A percentile compares a stretch with the other conserved stretches of the same genome.
phyloP scores from a whole-genome alignment of 1,140 invertebrate species.

The Hylyphantes graminicola region DNA sequence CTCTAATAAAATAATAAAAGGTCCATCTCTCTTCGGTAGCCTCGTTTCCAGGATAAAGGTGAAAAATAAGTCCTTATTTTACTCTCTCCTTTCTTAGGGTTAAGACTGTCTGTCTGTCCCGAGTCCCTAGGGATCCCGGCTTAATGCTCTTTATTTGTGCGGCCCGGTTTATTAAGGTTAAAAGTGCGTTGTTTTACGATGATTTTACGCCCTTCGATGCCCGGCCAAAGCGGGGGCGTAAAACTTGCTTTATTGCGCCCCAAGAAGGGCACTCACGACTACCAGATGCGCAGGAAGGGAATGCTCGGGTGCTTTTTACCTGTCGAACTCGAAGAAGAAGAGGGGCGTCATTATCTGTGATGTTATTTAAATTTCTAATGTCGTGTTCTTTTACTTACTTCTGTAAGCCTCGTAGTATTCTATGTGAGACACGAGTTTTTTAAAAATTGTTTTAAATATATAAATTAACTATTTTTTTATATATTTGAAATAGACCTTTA shows the following conservation, averaged over 20 bases:
- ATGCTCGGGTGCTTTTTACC: too few relatives aligned
- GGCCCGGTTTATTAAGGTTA: constrained; percentile 60
- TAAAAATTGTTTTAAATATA: too few relatives aligned
- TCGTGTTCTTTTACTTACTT: too few relatives aligned
- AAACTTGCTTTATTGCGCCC: constrained; percentile 56
- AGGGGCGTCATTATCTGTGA: too few relatives aligned
- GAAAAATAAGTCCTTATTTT: constrained; percentile 33
- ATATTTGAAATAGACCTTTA: too few relatives aligned
- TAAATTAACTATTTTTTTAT: too few relatives aligned
- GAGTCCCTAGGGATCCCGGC: constrained; percentile 43
- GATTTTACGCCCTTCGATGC: constrained; percentile 56
- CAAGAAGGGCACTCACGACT: constrained; percentile 57
- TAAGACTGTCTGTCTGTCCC: constrained; percentile 58
- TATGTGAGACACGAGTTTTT: too few relatives aligned
- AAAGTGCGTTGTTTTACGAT: constrained; percentile 61
- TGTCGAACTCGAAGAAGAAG: too few relatives aligned
- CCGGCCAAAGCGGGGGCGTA: constrained; percentile 51
- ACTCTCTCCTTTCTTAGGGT: constrained; percentile 27
- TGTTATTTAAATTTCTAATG: too few relatives aligned
- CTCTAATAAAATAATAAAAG: too few relatives aligned
- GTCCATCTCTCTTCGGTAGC: neutral
- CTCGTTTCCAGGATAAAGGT: neutral
- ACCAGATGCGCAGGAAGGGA: constrained; percentile 14
- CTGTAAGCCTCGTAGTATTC: too few relatives aligned
- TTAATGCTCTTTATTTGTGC: constrained; percentile 60